phyloP scores from a whole-genome alignment of 2,797 vertebrate genomes.

The Leptoclinus maculatus region DNA sequence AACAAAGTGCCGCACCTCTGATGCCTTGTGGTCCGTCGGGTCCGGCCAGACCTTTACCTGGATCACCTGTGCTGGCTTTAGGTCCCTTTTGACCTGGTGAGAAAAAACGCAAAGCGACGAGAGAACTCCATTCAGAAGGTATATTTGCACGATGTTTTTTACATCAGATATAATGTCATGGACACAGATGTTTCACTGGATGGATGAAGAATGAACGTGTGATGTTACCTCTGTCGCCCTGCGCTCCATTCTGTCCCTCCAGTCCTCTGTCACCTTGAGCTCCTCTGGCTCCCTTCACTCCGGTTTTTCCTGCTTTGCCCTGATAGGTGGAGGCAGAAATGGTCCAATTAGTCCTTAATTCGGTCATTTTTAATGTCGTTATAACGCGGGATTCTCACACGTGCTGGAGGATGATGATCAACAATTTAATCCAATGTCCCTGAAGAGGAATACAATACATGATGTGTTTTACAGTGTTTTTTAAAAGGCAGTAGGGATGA shows the following conservation, averaged over 20 bases:
- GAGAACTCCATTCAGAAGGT: background rate
- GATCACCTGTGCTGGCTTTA: constrained; percentile 73
- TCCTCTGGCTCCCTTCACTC: constrained; percentile 75
- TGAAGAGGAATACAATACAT: background rate
- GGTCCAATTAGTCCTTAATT: background rate
- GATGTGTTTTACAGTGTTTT: too few species aligned
- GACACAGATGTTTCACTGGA: too few species aligned
- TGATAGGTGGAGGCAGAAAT: constrained; percentile 42
- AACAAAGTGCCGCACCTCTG: constrained; percentile 63
- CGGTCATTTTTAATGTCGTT: background rate
- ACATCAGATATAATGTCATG: too few species aligned
- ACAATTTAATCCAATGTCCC: background rate
- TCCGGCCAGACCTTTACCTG: constrained; percentile 74
- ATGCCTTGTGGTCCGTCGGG: constrained; percentile 78
- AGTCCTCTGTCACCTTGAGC: constrained; percentile 75
- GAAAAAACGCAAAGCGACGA: constrained; percentile 6
- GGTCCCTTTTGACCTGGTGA: constrained; percentile 76
- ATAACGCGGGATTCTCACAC: too few species aligned
- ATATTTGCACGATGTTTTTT: too few species aligned
- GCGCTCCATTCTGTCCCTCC: constrained; percentile 78
- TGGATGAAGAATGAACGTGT: background rate
- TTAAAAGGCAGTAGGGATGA: too few species aligned
- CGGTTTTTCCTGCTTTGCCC: constrained; percentile 82
- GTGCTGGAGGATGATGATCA: background rate
- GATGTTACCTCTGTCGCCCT: constrained; percentile 73